These are phyloP conservation scores for Drosophila birchii DNA, from an alignment of 2,888 invertebrate species.

Conservation along the genomic window DNA sequence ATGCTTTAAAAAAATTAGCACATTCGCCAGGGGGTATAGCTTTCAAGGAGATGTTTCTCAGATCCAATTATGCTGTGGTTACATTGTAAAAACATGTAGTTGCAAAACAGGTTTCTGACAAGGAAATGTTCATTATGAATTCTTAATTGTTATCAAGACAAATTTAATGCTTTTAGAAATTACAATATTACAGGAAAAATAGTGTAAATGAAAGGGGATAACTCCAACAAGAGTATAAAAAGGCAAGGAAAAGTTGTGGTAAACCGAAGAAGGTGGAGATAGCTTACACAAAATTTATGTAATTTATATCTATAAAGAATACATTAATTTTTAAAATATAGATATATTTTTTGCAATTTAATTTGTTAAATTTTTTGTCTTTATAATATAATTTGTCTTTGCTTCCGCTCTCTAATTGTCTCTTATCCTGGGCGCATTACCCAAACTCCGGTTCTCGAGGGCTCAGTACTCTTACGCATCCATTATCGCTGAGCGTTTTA, in stretches of 20 bases:
- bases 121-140: too few relatives aligned
- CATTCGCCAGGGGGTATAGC: conserved; percentile 23
- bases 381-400: not conserved
- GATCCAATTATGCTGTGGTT: not conserved
- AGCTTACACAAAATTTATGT: not conserved
- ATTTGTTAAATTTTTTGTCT: not conserved
- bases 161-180: not conserved
- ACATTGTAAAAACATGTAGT: not conserved
- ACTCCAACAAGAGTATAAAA: too few relatives aligned
- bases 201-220: not conserved
- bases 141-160: not conserved
- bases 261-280: too few relatives aligned
- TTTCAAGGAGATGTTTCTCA: not conserved
- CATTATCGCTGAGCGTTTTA: conserved; percentile 78
- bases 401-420: conserved; percentile 12
- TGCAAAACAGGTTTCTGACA: not conserved
- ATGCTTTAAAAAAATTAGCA: conserved; percentile 45
- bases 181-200: not conserved
- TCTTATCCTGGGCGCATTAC: conserved; percentile 31
- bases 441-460: conserved; percentile 23
- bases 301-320: not conserved
- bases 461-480: conserved; percentile 53
- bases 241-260: too few relatives aligned
- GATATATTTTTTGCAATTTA: not conserved
- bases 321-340: not conserved